phyloP scores from a whole-genome alignment of 2,113 vertebrate genomes.

The Urocitellus parryii region DNA sequence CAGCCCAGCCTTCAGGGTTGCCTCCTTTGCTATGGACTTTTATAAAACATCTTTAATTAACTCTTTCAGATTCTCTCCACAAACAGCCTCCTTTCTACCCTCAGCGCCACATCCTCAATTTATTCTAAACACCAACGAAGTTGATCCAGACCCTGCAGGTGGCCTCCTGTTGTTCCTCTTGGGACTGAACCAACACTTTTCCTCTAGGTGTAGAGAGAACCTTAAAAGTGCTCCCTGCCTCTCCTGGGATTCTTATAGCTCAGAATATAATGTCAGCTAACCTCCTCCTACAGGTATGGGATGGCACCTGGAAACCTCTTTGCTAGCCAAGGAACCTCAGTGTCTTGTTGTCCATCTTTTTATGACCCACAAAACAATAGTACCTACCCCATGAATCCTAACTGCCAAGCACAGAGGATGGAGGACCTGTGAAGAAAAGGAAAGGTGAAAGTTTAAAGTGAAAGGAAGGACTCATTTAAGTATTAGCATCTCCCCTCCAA shows the following conservation, averaged over 20 bases:
- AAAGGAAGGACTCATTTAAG: neutral
- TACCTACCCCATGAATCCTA: neutral
- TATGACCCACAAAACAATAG: neutral
- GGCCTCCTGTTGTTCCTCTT: neutral
- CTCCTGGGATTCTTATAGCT: neutral
- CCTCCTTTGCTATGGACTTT: neutral
- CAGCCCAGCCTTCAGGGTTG: neutral
- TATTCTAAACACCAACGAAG: neutral
- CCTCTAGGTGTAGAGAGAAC: neutral
- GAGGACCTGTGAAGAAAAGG: neutral
- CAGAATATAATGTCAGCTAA: neutral
- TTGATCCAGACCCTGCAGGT: neutral
- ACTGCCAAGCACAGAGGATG: neutral
- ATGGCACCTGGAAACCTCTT: neutral
- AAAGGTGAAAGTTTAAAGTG: neutral
- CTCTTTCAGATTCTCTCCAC: neutral
- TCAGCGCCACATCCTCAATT: neutral
- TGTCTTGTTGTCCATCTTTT: neutral
- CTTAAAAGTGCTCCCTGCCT: neutral
- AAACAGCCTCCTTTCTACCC: neutral
- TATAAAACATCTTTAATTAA: conserved; percentile 6
- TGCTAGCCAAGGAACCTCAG: neutral
- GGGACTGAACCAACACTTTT: neutral
- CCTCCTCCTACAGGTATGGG: neutral
- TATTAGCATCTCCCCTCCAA: neutral